phyloP scores from a whole-genome alignment of 1,140 invertebrate genomes.

The Sitodiplosis mosellana region DNA sequence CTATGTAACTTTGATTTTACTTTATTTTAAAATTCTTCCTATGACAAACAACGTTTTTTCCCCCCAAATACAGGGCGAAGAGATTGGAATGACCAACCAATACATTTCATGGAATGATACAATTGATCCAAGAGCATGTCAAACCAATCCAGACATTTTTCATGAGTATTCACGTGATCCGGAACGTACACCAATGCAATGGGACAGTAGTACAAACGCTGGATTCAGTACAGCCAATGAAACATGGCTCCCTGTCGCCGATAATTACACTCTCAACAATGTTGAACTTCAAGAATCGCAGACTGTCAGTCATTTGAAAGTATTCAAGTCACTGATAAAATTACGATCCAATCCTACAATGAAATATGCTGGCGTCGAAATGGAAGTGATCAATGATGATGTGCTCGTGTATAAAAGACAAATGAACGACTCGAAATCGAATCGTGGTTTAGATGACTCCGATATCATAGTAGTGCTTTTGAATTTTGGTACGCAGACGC shows the following conservation, averaged over 20 bases:
- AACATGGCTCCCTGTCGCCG: slow-evolving; percentile 44
- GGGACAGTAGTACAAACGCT: slow-evolving; percentile 14
- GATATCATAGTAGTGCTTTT: too few relatives aligned
- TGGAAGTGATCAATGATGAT: too few relatives aligned
- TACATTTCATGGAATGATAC: slow-evolving; percentile 21
- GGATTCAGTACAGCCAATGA: slow-evolving; percentile 25
- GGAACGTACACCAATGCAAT: slow-evolving; percentile 39
- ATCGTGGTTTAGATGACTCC: too few relatives aligned
- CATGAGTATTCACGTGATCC: slow-evolving; percentile 28
- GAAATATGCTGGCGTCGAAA: too few relatives aligned
- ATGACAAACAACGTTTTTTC: not conserved
- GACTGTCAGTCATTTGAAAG: slow-evolving; percentile 27
- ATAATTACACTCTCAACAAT: slow-evolving; percentile 34
- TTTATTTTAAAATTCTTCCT: too few relatives aligned
- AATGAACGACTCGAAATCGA: too few relatives aligned
- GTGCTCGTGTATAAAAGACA: too few relatives aligned
- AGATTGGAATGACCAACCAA: slow-evolving; percentile 11
- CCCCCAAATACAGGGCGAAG: slow-evolving; percentile 9
- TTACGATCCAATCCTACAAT: too few relatives aligned
- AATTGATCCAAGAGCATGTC: slow-evolving; percentile 24
- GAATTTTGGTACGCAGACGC: too few relatives aligned
- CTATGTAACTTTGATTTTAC: slow-evolving; percentile 25
- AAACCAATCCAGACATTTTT: slow-evolving; percentile 14
- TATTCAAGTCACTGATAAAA: slow-evolving; percentile 8
- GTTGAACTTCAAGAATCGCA: slow-evolving; percentile 21